Base-by-base conservation (phyloP, 2,113 vertebrate genomes). In the Redunca redunca region DNA sequence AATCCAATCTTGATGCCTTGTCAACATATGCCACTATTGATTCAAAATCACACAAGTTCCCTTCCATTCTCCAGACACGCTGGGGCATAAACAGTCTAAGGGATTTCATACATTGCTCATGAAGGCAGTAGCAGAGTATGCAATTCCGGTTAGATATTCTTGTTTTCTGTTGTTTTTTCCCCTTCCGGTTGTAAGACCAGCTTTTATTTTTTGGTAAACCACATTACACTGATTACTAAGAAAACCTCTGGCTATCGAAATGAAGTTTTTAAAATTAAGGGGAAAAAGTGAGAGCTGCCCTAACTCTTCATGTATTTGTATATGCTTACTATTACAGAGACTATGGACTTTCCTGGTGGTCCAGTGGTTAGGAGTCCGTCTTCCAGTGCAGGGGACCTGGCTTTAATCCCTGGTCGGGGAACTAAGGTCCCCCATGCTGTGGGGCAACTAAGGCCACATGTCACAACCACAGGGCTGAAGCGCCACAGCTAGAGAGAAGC, bases 221-320 rank as follows among this genome's bases (percentile, higher is more conserved):
- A 88, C 62, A 94, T n/a, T 92, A 87, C 94, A 93, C 6, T 86
- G 77, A 81, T 97, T 83, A 80, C 87, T 94, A 71, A 26, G 74
- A 89, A 93, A 95, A 15, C 43, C 85, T 43, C 13, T 55, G n/a
- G 60, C 36, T 86, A 64, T 46, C 67, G 60, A 14, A 83, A 30
- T 55, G 67, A 52, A 57, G 28, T 77, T 2, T 46, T 52, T 80
- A 92, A 96, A 96, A 46, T 87, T 90, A 55, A 96, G 58, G 21
- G 28, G 28, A 90, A 86, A 96, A 92, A 21, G 12, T 11, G 74
- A 33, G 81, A 90, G 28, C 52, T 96, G 25, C 19, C 36, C 40
- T 53, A 71, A 84, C 46, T 92, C 50, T 3, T 58, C 87, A 77
- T 50, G 0, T 77, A 43, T 92, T 81, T 60, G 7, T 77, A 28